Conservation (phyloP, 2,113 vertebrate genomes). For the Todiramphus saurophagus region DNA sequence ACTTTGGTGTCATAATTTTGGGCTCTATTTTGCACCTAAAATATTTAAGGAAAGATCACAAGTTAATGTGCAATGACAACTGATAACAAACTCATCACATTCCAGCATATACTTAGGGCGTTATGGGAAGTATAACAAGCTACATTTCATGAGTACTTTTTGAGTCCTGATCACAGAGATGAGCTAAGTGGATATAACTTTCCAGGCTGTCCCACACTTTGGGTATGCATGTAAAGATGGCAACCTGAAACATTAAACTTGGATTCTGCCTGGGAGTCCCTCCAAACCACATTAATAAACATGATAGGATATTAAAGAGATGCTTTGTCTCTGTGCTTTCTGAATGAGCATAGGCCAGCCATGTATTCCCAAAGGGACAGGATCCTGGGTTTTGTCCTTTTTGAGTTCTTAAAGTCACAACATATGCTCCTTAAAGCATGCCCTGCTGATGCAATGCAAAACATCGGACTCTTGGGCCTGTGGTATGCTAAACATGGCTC, state of each 20-base stretch:
- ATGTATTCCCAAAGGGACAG: rapidly evolving
- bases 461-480: not conserved
- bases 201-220: not conserved
- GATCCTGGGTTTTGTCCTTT: not conserved
- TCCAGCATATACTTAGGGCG: not conserved
- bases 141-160: not conserved
- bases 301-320: not conserved
- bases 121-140: not conserved
- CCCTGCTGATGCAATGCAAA: not conserved
- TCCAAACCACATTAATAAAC: not conserved
- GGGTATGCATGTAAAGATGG: not conserved
- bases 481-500: not conserved
- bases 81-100: not conserved
- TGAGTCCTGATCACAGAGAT: not conserved
- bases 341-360: not conserved
- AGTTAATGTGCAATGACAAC: not conserved
- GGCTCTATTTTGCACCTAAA: not conserved
- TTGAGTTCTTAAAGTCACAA: not conserved
- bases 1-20: not conserved
- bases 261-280: not conserved
- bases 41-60: not conserved
- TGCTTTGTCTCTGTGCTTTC: not conserved
- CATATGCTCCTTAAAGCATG: not conserved
- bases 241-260: not conserved
- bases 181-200: not conserved